Base-by-base conservation (phyloP, 1,140 invertebrate species). In the Psix sp. region DNA sequence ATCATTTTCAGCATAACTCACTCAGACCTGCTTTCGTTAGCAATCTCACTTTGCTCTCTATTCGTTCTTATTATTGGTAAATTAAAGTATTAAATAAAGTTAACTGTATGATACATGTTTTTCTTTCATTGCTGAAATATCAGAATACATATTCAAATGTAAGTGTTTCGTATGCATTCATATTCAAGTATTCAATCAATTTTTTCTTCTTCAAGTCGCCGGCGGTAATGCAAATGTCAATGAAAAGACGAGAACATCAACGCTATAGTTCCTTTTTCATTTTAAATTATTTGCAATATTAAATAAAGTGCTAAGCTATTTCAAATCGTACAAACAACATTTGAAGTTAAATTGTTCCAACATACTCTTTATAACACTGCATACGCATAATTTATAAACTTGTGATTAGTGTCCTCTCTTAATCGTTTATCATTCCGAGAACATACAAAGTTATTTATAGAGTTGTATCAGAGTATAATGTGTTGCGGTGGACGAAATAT, bases 1-100 rank as follows among this genome's bases (percentile, higher is more conserved):
- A 26, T 72, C 51, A 57, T 56, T 73, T 73, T 73, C 36, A 73
- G 24, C 68, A 36, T 60, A 63, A 59, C 48, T 54, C 39, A 60
- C 60, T 66, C 36, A 46, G 40, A 45, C 38, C 49, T 60, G 51
- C 67, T 63, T 71, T 71, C 36, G 45, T 71, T 60, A 29, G 36
- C 45, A 56, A 63, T 71, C 57, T 49, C 36, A 11, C 56, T 35
- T 7, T 14, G 33, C 56, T 62, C 56, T 56, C 57, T 57, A 71
- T 71, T 57, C 67, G 51, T 31, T 56, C 67, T 35, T 40, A 24
- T 65, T 65, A 72, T 65, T 72, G 68, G 21, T 57, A 59, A 72
- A 65, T 72, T 72, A 38, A 29, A 45, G 59, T 35, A 63, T 65
- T 57, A 43, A 63, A 71, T 48, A 60, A 67, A 70, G 33, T 18